These are phyloP conservation scores for Rhagologus leucostigma DNA, from an alignment of 2,113 vertebrate species.

Conservation along the genomic window DNA sequence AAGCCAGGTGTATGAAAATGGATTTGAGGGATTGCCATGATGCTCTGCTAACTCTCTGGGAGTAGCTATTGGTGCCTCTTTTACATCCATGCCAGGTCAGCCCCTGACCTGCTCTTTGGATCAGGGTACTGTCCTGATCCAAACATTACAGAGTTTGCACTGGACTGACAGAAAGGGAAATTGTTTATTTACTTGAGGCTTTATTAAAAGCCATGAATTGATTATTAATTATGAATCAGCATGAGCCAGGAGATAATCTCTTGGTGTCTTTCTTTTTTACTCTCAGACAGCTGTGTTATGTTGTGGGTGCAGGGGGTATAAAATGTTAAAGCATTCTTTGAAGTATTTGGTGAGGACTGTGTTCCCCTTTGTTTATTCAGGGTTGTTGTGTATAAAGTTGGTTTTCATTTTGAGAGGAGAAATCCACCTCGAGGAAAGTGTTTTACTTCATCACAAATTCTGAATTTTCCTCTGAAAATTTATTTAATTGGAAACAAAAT, in stretches of 20 bases:
- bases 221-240: background rate
- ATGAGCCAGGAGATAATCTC: background rate
- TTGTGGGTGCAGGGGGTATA: background rate
- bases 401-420: background rate
- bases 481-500: background rate
- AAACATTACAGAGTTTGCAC: background rate
- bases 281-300: rapidly evolving
- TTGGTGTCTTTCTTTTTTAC: background rate
- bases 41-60: background rate
- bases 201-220: background rate
- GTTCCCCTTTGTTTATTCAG: background rate
- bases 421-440: background rate
- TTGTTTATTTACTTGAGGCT: background rate
- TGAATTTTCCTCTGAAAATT: background rate
- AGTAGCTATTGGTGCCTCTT: background rate
- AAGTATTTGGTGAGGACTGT: background rate
- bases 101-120: background rate
- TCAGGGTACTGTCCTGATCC: background rate
- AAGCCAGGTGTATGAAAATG: background rate
- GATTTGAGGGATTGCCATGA: background rate
- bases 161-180: background rate
- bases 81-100: background rate
- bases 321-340: background rate
- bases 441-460: background rate
- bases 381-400: background rate